These are phyloP conservation scores for Thunnus thynnus DNA, from an alignment of 2,113 vertebrate genomes.

Conservation along the genomic window DNA sequence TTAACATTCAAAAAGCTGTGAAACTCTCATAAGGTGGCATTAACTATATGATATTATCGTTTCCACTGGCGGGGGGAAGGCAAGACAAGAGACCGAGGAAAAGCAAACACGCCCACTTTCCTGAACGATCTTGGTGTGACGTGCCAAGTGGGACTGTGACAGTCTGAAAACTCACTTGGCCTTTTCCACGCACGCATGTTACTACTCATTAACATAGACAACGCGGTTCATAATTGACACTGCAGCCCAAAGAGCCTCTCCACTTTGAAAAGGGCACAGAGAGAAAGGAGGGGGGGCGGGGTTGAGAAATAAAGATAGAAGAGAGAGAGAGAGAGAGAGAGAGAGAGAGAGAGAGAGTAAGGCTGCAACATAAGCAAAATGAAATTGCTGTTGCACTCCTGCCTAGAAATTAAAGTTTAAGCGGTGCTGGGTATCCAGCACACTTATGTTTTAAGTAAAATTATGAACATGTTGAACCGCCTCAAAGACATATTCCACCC, in stretches of 20 bases:
- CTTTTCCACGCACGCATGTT: constrained; percentile 76
- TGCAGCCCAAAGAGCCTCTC: constrained; percentile 76
- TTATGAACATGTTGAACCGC: neutral
- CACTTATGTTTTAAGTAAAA: constrained; percentile 20
- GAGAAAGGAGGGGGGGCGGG: neutral
- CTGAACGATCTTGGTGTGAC: constrained; percentile 51
- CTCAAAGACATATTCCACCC: neutral
- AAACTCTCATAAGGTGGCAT: constrained; percentile 76
- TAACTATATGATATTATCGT: constrained; percentile 68
- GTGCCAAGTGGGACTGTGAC: constrained; percentile 60
- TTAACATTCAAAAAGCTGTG: constrained; percentile 80
- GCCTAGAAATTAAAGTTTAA: constrained; percentile 55
- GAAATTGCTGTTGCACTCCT: constrained; percentile 34
- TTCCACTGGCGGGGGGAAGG: constrained; percentile 31
- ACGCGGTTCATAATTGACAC: constrained; percentile 81
- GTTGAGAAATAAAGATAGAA: constrained; percentile 33
- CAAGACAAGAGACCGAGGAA: constrained; percentile 45
- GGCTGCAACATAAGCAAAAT: constrained; percentile 53
- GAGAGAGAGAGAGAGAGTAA: neutral
- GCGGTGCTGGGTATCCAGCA: constrained; percentile 32
- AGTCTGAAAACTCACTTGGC: constrained; percentile 75
- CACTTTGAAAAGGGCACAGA: constrained; percentile 77
- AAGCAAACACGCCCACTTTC: constrained; percentile 71
- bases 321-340: constrained; percentile 8
- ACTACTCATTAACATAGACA: constrained; percentile 82